Conservation (phyloP, 2,888 invertebrate species). For the Brachynemurus nebulosus region DNA sequence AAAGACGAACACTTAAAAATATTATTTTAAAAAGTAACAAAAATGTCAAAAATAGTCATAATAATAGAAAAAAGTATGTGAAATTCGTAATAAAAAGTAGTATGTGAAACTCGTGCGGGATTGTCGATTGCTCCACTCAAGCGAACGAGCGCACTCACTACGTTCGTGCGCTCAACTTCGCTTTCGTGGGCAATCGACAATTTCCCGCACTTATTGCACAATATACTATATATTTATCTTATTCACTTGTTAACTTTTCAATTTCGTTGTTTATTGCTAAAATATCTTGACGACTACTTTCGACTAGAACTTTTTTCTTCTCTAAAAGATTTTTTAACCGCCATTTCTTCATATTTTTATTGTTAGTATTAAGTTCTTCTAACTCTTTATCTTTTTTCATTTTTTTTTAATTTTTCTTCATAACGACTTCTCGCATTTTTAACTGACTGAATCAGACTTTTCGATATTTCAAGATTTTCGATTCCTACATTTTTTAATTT, state of each 20-base stretch:
- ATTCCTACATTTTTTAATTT: constrained; percentile 5
- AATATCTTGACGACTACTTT: constrained; percentile 3
- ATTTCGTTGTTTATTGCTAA: constrained; percentile 2
- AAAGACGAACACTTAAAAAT: no score
- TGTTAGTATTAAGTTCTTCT: constrained; percentile 3
- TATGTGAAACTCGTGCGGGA: no score
- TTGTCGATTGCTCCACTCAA: no score
- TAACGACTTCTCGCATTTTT: background rate
- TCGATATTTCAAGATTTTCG: constrained; percentile 5
- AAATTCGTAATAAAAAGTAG: no score
- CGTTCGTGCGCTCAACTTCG: no score
- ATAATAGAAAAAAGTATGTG: no score
- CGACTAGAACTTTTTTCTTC: constrained; percentile 4
- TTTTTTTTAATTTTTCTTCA: constrained; percentile 2
- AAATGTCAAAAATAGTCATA: no score
- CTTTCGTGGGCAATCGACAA: no score
- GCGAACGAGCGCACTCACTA: no score
- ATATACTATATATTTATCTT: no score
- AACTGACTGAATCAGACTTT: background rate
- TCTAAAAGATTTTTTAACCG: constrained; percentile 1
- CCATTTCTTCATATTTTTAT: constrained; percentile 4
- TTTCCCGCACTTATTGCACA: no score
- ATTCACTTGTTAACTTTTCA: background rate
- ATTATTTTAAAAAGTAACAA: no score
- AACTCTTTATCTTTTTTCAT: background rate